Evolutionary conservation across 2,888 invertebrate genomes (phyloP), one percentile per base, ranked within the genome.

Genomic region (Hoplodrina ambigua): DNA sequence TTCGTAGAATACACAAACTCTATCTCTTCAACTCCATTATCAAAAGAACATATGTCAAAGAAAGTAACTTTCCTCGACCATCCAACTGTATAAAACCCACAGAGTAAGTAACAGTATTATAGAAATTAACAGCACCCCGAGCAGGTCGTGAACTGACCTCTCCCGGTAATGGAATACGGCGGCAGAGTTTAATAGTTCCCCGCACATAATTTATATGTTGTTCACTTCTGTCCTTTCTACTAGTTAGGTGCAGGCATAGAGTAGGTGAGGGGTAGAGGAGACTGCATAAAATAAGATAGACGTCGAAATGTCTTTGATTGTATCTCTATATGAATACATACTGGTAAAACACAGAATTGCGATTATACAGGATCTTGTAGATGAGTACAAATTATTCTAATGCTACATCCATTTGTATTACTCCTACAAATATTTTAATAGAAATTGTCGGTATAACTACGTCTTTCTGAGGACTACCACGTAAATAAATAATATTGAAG

Each of bases 151-250:
- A 66, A 56, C 68, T 75, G 71, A 72, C 72, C 72, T 81, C 78
- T 67, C 46, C 37, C 20, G 65, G 72, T 85, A 81, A 80, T 81
- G 70, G 78, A 80, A 78, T 78, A 75, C 67, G 77, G 70, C 61
- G 72, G 72, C 65, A 61, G 59, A 84, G 78, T 86, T 81, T 83
- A 78, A 86, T 85, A 79, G 81, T 80, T 83, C 62, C 50, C 56
- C 72, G 69, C 69, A 69, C 73, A 80, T 78, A 70, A 78, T 78
- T 76, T 81, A 81, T 65, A 65, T 81, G 81, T 77, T 65, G 78
- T 65, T 70, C 78, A 62, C 61, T 62, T 77, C 58, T 77, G 71
- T 71, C 64, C 72, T 70, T 69, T 70, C 62, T 75, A 60, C 44
- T 56, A 75, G 76, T 69, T 75, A 50, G 62, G 70, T 20, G 55